Evolutionary conservation across 2,888 invertebrate species (phyloP).

Genomic region (Aelia acuminata): DNA sequence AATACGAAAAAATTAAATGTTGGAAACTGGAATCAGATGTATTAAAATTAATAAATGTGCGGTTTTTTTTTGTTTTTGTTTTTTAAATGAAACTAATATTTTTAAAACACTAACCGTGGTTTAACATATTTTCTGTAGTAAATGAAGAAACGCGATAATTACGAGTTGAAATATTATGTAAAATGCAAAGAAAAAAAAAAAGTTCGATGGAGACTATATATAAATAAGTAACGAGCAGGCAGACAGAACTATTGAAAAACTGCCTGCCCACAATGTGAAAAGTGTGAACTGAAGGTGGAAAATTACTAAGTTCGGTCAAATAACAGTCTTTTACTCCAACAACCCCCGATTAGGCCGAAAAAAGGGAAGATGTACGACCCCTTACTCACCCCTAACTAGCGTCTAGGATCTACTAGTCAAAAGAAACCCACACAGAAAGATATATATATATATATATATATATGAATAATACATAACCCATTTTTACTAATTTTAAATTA

Average conservation of each 20-base stretch:
- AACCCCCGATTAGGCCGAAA: constrained; percentile 52
- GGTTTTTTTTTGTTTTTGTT: too few relatives aligned
- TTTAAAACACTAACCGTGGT: too few relatives aligned
- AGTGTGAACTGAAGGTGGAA: constrained; percentile 50
- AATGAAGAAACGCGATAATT: too few relatives aligned
- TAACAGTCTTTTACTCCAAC: constrained; percentile 56
- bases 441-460: constrained; percentile 43
- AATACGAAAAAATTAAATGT: too few relatives aligned
- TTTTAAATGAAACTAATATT: too few relatives aligned
- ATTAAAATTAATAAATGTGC: too few relatives aligned
- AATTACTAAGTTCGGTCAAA: constrained; percentile 54
- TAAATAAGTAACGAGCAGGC: background rate
- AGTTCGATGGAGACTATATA: background rate
- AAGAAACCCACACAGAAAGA: background rate
- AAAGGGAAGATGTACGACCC: constrained; percentile 49
- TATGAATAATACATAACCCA: too few relatives aligned
- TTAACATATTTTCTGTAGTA: too few relatives aligned
- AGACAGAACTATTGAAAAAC: constrained; percentile 36
- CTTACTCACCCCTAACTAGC: background rate
- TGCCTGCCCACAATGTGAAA: constrained; percentile 44
- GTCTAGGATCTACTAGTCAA: background rate
- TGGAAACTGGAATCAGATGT: too few relatives aligned
- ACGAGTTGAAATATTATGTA: too few relatives aligned
- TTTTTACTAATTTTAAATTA: too few relatives aligned
- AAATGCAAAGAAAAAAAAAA: too few relatives aligned